These are phyloP conservation scores for Cyanoramphus novaezelandiae DNA, from an alignment of 2,113 vertebrate genomes.

Conservation along the genomic window DNA sequence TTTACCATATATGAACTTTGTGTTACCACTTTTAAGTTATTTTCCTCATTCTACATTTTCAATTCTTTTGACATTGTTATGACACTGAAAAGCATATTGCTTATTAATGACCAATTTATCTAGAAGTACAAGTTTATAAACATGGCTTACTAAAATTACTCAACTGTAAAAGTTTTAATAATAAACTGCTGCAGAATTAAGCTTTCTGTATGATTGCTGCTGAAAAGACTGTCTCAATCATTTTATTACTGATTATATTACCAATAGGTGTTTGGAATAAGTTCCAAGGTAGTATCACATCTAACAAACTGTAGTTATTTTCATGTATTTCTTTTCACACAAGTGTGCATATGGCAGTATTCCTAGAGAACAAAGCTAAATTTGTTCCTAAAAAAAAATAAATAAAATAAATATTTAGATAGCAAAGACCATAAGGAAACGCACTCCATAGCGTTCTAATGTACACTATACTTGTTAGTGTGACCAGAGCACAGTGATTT, in stretches of 20 bases:
- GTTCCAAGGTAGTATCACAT: background rate
- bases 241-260: background rate
- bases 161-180: background rate
- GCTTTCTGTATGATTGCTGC: background rate
- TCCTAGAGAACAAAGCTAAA: background rate
- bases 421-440: background rate
- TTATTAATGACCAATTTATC: background rate
- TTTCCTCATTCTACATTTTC: background rate
- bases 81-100: background rate
- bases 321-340: background rate
- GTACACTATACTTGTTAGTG: background rate
- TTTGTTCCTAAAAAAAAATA: background rate
- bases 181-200: background rate
- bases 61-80: background rate
- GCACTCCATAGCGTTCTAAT: accelerated
- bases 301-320: background rate
- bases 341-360: background rate
- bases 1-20: background rate
- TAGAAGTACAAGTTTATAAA: background rate
- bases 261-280: background rate
- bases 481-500: background rate
- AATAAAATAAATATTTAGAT: background rate
- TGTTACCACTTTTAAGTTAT: background rate
- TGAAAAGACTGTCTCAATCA: background rate
- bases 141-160: background rate